Evolutionary conservation across 2,888 invertebrate species (phyloP).

Genomic region (Hypolimnas misippus): DNA sequence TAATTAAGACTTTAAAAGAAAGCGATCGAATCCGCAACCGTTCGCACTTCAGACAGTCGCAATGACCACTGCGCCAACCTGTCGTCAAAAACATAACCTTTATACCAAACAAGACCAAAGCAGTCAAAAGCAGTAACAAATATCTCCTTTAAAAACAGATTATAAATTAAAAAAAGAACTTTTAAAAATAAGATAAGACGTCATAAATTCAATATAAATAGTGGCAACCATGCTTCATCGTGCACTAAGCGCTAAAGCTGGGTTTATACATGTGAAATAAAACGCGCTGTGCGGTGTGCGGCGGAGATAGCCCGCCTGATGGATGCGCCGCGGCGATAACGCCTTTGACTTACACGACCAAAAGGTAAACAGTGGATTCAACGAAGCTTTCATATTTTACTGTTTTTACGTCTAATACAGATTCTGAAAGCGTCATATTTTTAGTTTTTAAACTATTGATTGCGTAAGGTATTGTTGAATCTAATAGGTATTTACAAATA

Average conservation of each 20-base stretch:
- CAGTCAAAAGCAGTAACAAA: not conserved
- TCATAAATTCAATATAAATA: conserved; percentile 26
- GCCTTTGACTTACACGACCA: conserved; percentile 44
- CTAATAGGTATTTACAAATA: too few relatives aligned
- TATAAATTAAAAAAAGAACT: conserved; percentile 15
- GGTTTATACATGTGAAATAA: conserved; percentile 34
- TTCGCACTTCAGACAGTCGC: too few relatives aligned
- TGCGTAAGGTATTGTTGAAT: too few relatives aligned
- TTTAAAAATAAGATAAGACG: conserved; percentile 20
- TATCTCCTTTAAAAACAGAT: too few relatives aligned
- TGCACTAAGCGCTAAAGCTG: conserved; percentile 28
- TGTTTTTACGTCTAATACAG: conserved; percentile 15
- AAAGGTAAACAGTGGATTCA: conserved; percentile 33
- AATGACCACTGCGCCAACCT: too few relatives aligned
- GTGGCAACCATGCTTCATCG: conserved; percentile 26
- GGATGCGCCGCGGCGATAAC: conserved; percentile 45
- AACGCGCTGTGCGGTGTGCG: conserved; percentile 47
- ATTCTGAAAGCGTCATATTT: not conserved
- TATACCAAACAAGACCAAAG: not conserved
- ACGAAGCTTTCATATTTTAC: conserved; percentile 26
- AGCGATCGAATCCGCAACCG: too few relatives aligned
- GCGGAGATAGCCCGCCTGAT: conserved; percentile 48
- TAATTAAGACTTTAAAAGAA: too few relatives aligned
- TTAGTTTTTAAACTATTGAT: too few relatives aligned
- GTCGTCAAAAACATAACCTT: not conserved